Evolutionary conservation across 2,797 vertebrate genomes (phyloP), one percentile per base, ranked within the genome.

Genomic region (Sebastes trivittatus): DNA sequence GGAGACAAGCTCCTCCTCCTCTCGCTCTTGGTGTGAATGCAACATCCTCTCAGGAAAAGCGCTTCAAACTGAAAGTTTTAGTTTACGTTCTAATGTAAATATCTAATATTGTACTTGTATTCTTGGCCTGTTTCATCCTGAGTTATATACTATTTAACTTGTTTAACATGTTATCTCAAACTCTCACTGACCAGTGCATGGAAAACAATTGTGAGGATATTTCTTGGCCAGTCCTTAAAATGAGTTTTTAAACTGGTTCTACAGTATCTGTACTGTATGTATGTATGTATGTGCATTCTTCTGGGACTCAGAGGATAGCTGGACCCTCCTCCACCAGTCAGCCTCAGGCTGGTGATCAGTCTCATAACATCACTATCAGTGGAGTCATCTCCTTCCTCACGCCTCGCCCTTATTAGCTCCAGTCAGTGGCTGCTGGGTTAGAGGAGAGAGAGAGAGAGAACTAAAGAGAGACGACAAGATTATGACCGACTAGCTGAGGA

Each of bases 361-460:
- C 77, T 83, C 62, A 89, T 83, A 60, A 59, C 67, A 84, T 92
- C 90, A 88, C 66, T 71, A 88, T 92, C 85, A 91, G 25, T 38
- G 58, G 66, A 89, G 49, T 80, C 74, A 70, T 73, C 56, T 76
- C 73, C 38, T 67, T 78, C 58, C 58, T 81, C 60, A 55, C 13
- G n/a, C 55, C 74, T 66, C 13, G 18, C 64, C 62, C 81, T 87
- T 86, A 79, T 91, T 87, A 88, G 80, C 70, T 59, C 74, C 54
- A 82, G 74, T 86, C 75, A 71, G 55, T 49, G 55, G 46, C 76
- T 82, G 64, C 75, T 78, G 69, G 72, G 77, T 88, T 52, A 74
- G 14, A 75, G 60, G 42, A 62, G 65, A 67, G 42, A 78, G 36
- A 65, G 62, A 70, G 6, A 36, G 27, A 75, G 32, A 61, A 34